Conservation (phyloP, 2,113 vertebrate genomes). For the Furnarius figulus region DNA sequence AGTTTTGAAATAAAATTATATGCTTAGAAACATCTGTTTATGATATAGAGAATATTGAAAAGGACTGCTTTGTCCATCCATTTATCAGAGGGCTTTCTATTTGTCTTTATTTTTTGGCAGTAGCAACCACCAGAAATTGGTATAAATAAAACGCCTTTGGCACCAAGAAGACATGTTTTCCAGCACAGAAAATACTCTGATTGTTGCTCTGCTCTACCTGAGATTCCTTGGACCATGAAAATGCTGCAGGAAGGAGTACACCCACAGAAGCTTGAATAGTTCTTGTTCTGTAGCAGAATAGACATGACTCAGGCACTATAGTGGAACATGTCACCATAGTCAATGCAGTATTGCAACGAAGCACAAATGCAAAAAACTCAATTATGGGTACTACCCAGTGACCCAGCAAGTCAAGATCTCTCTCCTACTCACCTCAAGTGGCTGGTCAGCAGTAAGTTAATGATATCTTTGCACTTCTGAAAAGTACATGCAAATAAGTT, state of each 20-base stretch:
- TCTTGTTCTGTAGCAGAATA: neutral
- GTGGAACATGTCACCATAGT: neutral
- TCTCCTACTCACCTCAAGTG: conserved; percentile 39
- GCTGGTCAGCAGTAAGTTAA: conserved; percentile 51
- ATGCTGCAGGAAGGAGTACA: neutral
- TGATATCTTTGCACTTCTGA: conserved; percentile 13
- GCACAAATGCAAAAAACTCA: neutral
- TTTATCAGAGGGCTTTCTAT: neutral
- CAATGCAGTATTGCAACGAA: neutral
- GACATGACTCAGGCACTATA: neutral
- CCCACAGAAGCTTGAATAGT: neutral
- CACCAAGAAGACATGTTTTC: neutral
- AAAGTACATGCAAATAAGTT: conserved; percentile 37
- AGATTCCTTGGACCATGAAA: neutral
- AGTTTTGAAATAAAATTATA: neutral
- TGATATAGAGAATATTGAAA: neutral
- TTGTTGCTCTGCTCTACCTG: neutral
- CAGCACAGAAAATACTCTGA: neutral
- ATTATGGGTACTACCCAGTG: neutral
- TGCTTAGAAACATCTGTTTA: neutral
- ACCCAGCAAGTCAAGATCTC: neutral
- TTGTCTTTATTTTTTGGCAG: neutral
- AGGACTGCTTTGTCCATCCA: neutral
- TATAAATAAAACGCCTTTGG: neutral
- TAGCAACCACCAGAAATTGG: neutral